A percentile compares a stretch with the other conserved stretches of the same genome.
These are phyloP conservation scores for Blastomussa wellsi DNA, from an alignment of 92 coral and sea anemone species.

Conservation along the genomic window DNA sequence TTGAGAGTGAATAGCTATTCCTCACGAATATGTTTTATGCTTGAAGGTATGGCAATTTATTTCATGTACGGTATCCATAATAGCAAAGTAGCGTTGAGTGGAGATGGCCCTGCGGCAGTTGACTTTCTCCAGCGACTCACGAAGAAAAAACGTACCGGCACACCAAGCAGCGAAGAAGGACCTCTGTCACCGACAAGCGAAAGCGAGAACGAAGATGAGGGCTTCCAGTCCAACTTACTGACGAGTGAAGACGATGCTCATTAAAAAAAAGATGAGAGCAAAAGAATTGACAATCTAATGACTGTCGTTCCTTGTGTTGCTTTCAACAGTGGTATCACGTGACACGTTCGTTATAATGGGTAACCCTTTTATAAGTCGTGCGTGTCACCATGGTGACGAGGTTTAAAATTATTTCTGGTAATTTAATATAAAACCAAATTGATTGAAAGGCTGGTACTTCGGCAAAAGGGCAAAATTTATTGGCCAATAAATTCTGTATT, in stretches of 20 bases:
- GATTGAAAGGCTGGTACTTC: too few species aligned
- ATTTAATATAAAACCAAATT: too few species aligned
- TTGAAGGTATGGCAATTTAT: slow-evolving; percentile 79
- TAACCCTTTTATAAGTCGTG: neutral
- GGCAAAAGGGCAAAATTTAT: too few species aligned
- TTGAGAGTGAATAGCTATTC: neutral
- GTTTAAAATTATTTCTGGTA: neutral
- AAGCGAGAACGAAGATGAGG: slow-evolving; percentile 72
- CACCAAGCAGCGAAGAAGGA: slow-evolving; percentile 54
- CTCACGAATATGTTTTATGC: neutral
- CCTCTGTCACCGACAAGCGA: slow-evolving; percentile 55
- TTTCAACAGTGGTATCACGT: neutral
- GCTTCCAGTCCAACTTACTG: slow-evolving; percentile 61
- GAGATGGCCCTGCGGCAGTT: slow-evolving; percentile 35
- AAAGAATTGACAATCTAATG: neutral
- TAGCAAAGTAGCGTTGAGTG: slow-evolving; percentile 55
- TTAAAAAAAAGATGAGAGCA: neutral
- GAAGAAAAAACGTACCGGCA: slow-evolving; percentile 27
- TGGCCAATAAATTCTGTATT: too few species aligned
- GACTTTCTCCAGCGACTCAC: slow-evolving; percentile 58
- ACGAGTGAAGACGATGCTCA: slow-evolving; percentile 57
- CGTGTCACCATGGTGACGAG: neutral
- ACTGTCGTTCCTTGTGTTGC: neutral
- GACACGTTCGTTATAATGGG: neutral
- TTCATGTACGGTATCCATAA: slow-evolving; percentile 71